A percentile compares a stretch with the other conserved stretches of the same genome.
These are phyloP conservation scores for Gandaritis pyraliata DNA, from an alignment of 2,888 invertebrate species.

Conservation along the genomic window DNA sequence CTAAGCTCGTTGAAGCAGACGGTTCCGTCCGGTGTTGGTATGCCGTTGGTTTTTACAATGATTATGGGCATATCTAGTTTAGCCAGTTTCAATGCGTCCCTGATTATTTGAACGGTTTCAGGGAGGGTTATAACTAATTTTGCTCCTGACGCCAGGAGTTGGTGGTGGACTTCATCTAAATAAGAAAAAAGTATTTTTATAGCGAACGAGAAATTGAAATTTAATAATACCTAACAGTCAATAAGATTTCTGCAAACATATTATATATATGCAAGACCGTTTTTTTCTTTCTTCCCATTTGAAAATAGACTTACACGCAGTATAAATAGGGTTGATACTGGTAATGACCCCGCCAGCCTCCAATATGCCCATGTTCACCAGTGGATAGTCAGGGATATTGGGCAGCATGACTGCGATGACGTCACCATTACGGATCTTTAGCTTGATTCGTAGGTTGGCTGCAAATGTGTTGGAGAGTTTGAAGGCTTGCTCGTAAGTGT, in stretches of 20 bases:
- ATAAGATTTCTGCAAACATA: too few species aligned
- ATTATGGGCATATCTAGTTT: constrained; percentile 83
- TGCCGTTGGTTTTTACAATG: constrained; percentile 70
- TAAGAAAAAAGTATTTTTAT: constrained; percentile 1
- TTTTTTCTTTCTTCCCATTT: neutral
- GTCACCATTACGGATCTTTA: constrained; percentile 87
- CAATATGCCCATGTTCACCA: constrained; percentile 86
- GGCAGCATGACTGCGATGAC: constrained; percentile 89
- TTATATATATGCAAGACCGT: too few species aligned
- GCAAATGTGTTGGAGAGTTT: constrained; percentile 87
- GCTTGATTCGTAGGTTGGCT: constrained; percentile 86
- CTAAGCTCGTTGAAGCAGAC: constrained; percentile 86
- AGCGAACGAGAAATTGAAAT: too few species aligned
- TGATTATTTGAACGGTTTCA: constrained; percentile 74
- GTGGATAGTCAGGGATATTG: constrained; percentile 90
- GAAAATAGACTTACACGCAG: constrained; percentile 76
- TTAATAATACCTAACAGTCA: too few species aligned
- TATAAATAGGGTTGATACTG: constrained; percentile 90
- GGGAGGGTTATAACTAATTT: constrained; percentile 86
- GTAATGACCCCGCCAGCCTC: constrained; percentile 89
- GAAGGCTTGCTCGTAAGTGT: constrained; percentile 88
- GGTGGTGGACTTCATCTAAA: constrained; percentile 90
- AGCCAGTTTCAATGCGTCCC: constrained; percentile 76
- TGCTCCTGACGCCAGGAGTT: constrained; percentile 84
- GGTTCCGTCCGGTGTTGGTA: constrained; percentile 71